phyloP scores from a whole-genome alignment of 1,140 invertebrate genomes.

The Anastrepha obliqua region DNA sequence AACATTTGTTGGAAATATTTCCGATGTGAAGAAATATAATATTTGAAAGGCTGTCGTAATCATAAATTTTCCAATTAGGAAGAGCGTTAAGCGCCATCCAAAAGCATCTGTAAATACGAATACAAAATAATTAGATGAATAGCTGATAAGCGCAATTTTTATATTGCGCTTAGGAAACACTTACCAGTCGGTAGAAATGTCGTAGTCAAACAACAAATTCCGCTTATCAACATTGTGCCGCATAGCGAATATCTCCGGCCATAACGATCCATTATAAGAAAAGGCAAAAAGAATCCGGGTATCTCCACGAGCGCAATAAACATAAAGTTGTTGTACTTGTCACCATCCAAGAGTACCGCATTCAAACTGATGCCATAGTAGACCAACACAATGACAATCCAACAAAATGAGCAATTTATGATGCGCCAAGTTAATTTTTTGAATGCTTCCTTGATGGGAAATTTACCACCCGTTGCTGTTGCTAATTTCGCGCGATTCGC shows the following conservation, averaged over 20 bases:
- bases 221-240: conserved; percentile 79
- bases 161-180: conserved; percentile 60
- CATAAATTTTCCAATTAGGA: conserved; percentile 84
- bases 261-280: conserved; percentile 79
- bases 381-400: conserved; percentile 82
- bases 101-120: conserved; percentile 64
- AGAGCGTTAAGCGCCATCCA: conserved; percentile 76
- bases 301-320: conserved; percentile 83
- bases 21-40: conserved; percentile 82
- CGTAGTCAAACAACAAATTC: conserved; percentile 73
- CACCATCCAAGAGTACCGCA: conserved; percentile 83
- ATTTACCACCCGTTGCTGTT: conserved; percentile 71
- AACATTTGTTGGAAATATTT: conserved; percentile 82
- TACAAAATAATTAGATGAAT: not conserved
- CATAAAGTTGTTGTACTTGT: conserved; percentile 84
- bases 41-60: conserved; percentile 83
- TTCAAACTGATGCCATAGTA: conserved; percentile 90
- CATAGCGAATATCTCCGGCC: conserved; percentile 80
- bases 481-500: conserved; percentile 70
- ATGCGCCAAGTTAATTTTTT: conserved; percentile 79
- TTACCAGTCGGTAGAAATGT: conserved; percentile 63
- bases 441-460: conserved; percentile 76
- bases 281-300: conserved; percentile 81
- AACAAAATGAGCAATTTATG: conserved; percentile 81
- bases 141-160: not conserved